Conservation (phyloP, 2,797 vertebrate genomes). For the Mallotus villosus region DNA sequence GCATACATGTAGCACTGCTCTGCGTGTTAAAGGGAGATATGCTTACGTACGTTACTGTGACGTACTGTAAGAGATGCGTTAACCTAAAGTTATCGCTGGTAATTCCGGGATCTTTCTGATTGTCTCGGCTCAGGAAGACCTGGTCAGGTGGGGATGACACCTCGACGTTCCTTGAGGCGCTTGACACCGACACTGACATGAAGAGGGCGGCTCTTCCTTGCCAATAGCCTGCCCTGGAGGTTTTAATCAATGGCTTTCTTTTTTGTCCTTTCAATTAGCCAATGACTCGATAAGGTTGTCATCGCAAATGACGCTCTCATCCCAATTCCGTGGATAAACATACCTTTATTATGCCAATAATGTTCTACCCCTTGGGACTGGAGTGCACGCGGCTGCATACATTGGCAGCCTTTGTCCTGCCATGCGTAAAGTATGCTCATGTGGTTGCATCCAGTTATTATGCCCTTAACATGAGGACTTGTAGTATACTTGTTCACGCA, state of each 20-base stretch:
- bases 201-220: conserved; percentile 46
- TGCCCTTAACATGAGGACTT: not conserved
- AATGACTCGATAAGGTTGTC: conserved; percentile 71
- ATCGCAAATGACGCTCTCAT: conserved; percentile 68
- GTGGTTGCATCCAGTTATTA: conserved; percentile 7
- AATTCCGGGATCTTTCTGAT: not conserved
- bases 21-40: too few species aligned
- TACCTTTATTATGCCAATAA: conserved; percentile 72
- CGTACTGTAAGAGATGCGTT: not conserved
- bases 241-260: conserved; percentile 64
- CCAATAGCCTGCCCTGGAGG: conserved; percentile 64
- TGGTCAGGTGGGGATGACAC: conserved; percentile 57
- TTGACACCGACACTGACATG: conserved; percentile 51
- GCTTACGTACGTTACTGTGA: not conserved
- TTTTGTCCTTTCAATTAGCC: conserved; percentile 63
- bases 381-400: conserved; percentile 64
- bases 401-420: conserved; percentile 48
- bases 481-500: not conserved
- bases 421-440: conserved; percentile 27
- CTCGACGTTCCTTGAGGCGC: conserved; percentile 38
- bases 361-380: conserved; percentile 56
- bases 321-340: conserved; percentile 67
- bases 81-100: not conserved
- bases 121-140: not conserved
- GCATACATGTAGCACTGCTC: too few species aligned